These are phyloP conservation scores for Melanotaenia parkinsoni DNA, from an alignment of 2,797 vertebrate species.

Conservation along the genomic window DNA sequence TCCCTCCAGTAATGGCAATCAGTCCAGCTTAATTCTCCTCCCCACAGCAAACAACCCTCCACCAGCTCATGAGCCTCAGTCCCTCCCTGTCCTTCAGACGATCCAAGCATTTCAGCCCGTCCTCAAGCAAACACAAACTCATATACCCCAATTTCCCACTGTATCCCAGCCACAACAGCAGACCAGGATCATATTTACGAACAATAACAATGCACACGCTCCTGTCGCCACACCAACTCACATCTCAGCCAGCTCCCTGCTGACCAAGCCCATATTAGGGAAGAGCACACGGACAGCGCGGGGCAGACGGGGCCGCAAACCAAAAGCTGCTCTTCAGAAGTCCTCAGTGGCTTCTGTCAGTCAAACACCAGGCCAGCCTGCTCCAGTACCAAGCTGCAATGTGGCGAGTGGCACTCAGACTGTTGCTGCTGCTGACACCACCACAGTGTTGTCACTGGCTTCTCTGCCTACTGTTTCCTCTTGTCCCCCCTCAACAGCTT, in stretches of 20 bases:
- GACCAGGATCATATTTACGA: conserved; percentile 87
- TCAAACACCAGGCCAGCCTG: conserved; percentile 41
- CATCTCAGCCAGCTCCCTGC: conserved; percentile 65
- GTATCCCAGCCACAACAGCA: conserved; percentile 84
- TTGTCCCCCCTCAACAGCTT: conserved; percentile 32
- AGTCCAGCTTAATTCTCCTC: conserved; percentile 85
- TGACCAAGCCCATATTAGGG: conserved; percentile 81
- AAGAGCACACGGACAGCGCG: conserved; percentile 80
- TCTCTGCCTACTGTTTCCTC: conserved; percentile 29
- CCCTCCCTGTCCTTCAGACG: conserved; percentile 83
- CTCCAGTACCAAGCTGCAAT: conserved; percentile 35
- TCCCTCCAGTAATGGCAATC: conserved; percentile 76
- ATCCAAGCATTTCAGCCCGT: conserved; percentile 85
- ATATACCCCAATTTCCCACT: conserved; percentile 79
- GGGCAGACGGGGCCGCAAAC: conserved; percentile 80
- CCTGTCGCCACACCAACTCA: conserved; percentile 52
- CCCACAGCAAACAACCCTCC: conserved; percentile 74
- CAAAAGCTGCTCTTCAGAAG: conserved; percentile 73
- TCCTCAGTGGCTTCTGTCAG: conserved; percentile 32
- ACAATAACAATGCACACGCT: conserved; percentile 73
- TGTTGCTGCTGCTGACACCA: conserved; percentile 25
- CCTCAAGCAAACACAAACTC: conserved; percentile 78
- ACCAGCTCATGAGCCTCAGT: conserved; percentile 65
- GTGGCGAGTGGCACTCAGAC: conserved; percentile 13
- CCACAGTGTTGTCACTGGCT: conserved; percentile 26